phyloP scores from a whole-genome alignment of 2,113 vertebrate species.

The Collichthys lucidus region DNA sequence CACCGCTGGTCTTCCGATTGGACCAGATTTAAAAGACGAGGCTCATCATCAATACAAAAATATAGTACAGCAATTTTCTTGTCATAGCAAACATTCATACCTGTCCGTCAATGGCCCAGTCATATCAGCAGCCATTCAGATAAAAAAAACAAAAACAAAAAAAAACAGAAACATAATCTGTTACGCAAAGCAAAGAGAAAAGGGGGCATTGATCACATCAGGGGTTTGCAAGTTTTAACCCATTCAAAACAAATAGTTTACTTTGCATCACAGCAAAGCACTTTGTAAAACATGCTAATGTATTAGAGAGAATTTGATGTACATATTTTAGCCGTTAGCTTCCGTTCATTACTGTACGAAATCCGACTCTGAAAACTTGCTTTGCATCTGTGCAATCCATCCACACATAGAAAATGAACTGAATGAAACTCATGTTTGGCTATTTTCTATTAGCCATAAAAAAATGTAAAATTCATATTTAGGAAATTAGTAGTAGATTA shows the following conservation, averaged over 20 bases:
- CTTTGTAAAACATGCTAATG: background rate
- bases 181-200: slow-evolving; percentile 38
- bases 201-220: slow-evolving; percentile 1
- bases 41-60: slow-evolving; percentile 72
- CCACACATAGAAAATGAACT: background rate
- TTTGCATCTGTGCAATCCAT: background rate
- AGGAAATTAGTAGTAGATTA: background rate
- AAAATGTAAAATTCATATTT: background rate
- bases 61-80: slow-evolving; percentile 77
- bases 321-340: background rate
- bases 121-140: slow-evolving; percentile 61
- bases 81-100: slow-evolving; percentile 80
- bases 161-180: slow-evolving; percentile 9
- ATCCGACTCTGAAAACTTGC: background rate
- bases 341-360: slow-evolving; percentile 3
- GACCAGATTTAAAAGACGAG: slow-evolving; percentile 37
- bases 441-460: background rate
- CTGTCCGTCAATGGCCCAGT: slow-evolving; percentile 69
- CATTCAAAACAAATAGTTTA: background rate
- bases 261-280: background rate
- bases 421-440: background rate
- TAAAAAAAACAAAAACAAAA: background rate
- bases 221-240: background rate
- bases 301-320: background rate
- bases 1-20: slow-evolving; percentile 4